Base-by-base conservation (phyloP, 2,888 invertebrate genomes). In the Gari tellinella region DNA sequence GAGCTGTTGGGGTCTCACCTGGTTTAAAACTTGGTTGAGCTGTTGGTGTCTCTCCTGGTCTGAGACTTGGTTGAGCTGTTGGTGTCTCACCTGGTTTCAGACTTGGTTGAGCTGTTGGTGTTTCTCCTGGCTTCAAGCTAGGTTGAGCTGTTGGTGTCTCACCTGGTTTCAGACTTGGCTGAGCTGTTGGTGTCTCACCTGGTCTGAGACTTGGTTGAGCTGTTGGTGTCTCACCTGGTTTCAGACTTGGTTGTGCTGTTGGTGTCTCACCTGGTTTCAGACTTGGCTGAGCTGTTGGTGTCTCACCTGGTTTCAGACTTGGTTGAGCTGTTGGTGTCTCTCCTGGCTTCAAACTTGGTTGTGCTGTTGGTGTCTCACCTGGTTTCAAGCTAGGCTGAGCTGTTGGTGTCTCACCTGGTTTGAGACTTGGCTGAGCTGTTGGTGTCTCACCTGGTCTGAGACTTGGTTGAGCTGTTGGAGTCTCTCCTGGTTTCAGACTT, bases 381-480 rank as follows among this genome's bases (percentile, higher is more conserved):
- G 73, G 38, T 1, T 51, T 26, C 5, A 61, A 37, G 21, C 53
- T 53, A 48, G 69, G 74, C 10, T 56, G 56, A 23, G 62, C 74
- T 15, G 72, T 72, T 58, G 75, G 70, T 52, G 67, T 48, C 8
- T 60, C 21, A 14, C 62, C 68, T 25, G 74, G 43, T n/a, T 43
- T 40, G n/a, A 53, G 15, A 17, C 63, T 57, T 48, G 74, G 78
- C 41, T 53, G 43, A 2, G 66, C 56, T 25, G 72, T 65, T 70
- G 73, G 69, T 53, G 66, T 40, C 31, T 58, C 31, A 14, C 65
- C 67, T 41, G 67, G 17, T 1, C 46, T 21, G 2, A 51, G 37
- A 8, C 72, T 66, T 52, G 80, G 80, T 52, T 57, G 51, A 21
- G 72, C 72, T 25, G 72, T 72, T 65, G 77, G 72, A 40, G 65